phyloP scores from a whole-genome alignment of 2,113 vertebrate species.

The Burhinus oedicnemus region DNA sequence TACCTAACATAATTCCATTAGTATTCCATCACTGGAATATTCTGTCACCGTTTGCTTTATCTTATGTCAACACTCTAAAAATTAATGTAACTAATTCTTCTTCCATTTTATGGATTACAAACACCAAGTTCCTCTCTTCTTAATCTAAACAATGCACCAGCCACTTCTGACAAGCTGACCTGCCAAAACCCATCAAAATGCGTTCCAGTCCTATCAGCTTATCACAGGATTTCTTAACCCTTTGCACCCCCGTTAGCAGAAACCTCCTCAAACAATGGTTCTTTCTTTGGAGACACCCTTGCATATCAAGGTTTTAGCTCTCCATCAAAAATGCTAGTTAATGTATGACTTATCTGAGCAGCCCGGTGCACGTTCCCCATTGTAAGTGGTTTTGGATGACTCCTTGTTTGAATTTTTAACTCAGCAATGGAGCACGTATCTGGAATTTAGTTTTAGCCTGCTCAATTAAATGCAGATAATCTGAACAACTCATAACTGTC shows the following conservation, averaged over 20 bases:
- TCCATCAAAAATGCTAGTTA: background rate
- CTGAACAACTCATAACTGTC: background rate
- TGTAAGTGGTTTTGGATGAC: background rate
- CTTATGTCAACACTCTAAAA: background rate
- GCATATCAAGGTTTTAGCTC: background rate
- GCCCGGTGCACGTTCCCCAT: fast-evolving
- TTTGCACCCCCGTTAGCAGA: background rate
- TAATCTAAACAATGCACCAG: background rate
- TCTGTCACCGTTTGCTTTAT: background rate
- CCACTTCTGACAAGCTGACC: background rate
- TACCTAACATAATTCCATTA: background rate
- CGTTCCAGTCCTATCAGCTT: background rate
- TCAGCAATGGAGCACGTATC: background rate
- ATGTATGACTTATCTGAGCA: background rate
- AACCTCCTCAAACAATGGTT: background rate
- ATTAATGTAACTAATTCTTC: background rate
- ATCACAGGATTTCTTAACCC: background rate
- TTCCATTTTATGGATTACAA: background rate
- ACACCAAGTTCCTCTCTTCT: background rate
- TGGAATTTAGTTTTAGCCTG: background rate
- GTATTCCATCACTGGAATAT: background rate
- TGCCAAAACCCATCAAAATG: background rate
- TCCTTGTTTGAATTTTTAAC: background rate
- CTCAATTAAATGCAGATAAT: background rate
- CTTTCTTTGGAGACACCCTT: background rate